Conservation (phyloP, 2,888 invertebrate species). For the Trachelus tabidus region DNA sequence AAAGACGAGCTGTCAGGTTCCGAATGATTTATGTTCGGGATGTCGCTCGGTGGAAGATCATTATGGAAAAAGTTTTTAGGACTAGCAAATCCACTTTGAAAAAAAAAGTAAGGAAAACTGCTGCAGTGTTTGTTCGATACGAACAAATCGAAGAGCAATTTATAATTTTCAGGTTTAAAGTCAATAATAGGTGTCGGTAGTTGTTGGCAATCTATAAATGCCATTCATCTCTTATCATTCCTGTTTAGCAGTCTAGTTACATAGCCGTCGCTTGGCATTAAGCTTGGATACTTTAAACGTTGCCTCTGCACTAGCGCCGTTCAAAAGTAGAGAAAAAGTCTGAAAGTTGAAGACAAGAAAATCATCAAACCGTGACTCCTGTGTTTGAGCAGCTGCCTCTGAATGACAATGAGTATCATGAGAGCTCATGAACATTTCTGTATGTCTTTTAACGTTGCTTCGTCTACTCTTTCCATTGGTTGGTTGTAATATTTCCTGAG, state of each 20-base stretch:
- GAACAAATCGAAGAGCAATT: background rate
- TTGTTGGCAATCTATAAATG: too few species aligned
- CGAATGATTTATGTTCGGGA: background rate
- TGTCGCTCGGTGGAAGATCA: background rate
- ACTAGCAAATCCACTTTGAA: background rate
- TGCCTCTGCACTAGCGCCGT: background rate
- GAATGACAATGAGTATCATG: background rate
- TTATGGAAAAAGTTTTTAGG: background rate
- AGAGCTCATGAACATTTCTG: background rate
- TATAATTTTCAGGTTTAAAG: background rate
- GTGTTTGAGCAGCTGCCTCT: background rate
- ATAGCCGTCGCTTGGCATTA: background rate
- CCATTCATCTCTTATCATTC: too few species aligned
- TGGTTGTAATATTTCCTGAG: background rate
- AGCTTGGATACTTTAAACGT: background rate
- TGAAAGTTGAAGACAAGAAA: background rate
- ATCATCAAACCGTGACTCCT: background rate
- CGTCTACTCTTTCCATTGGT: background rate
- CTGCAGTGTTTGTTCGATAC: too few species aligned
- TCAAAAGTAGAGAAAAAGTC: background rate
- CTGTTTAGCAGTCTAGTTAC: too few species aligned
- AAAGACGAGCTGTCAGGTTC: background rate
- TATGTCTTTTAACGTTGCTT: background rate
- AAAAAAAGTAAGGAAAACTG: too few species aligned
- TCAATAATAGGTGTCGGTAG: background rate